These are phyloP conservation scores for Gobio gobio DNA, from an alignment of 2,113 vertebrate genomes.

Conservation along the genomic window DNA sequence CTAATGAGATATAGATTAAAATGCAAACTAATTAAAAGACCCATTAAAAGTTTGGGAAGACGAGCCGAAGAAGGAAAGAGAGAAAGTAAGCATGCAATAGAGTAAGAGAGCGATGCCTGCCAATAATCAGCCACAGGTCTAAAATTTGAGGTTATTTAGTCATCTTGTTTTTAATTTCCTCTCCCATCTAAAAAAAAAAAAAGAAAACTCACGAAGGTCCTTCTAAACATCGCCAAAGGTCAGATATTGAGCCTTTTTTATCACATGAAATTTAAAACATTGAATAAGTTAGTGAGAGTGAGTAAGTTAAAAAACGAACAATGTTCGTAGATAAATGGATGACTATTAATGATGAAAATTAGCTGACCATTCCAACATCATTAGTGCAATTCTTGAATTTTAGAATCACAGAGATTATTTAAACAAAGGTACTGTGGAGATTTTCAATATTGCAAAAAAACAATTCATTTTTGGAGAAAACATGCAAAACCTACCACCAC, in stretches of 20 bases:
- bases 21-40: conserved; percentile 75
- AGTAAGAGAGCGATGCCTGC: not conserved
- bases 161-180: not conserved
- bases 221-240: not conserved
- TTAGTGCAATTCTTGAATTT: too few species aligned
- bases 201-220: not conserved
- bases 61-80: conserved; percentile 39
- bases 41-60: conserved; percentile 68
- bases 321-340: too few species aligned
- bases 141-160: not conserved
- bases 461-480: too few species aligned
- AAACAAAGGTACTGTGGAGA: too few species aligned
- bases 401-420: too few species aligned
- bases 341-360: too few species aligned
- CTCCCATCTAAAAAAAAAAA: not conserved
- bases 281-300: too few species aligned
- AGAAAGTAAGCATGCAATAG: not conserved
- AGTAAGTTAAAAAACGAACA: too few species aligned
- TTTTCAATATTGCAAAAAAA: too few species aligned
- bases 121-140: conserved; percentile 22
- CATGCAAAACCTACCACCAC: too few species aligned
- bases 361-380: too few species aligned
- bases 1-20: conserved; percentile 70
- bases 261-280: not conserved
- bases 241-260: not conserved